Conservation (phyloP, 1,140 invertebrate genomes). For the Micrasema minimum region DNA sequence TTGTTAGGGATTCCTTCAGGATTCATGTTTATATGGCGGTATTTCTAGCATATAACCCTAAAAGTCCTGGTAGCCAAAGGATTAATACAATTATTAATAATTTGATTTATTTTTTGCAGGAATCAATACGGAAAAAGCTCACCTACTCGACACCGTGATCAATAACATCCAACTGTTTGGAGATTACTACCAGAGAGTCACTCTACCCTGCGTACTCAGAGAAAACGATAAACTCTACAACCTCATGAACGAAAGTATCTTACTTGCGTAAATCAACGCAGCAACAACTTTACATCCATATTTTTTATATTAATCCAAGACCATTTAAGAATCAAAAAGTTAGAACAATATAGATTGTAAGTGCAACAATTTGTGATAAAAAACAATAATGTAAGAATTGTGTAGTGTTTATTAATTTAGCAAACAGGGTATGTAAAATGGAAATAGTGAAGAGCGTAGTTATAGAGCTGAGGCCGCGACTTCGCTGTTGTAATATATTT, state of each 20-base stretch:
- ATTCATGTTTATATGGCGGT: too few relatives aligned
- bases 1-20: too few relatives aligned
- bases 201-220: slow-evolving; percentile 76
- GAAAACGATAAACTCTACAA: slow-evolving; percentile 72
- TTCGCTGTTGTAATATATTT: slow-evolving; percentile 69
- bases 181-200: slow-evolving; percentile 87
- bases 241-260: slow-evolving; percentile 54
- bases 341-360: too few relatives aligned
- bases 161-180: slow-evolving; percentile 84
- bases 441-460: slow-evolving; percentile 58
- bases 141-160: slow-evolving; percentile 90
- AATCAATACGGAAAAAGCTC: slow-evolving; percentile 83
- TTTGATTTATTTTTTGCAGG: too few relatives aligned
- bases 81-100: too few relatives aligned
- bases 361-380: too few relatives aligned
- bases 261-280: background rate
- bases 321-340: too few relatives aligned
- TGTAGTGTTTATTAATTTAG: slow-evolving; percentile 29
- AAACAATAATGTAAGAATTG: too few relatives aligned
- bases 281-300: too few relatives aligned
- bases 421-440: slow-evolving; percentile 40
- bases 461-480: slow-evolving; percentile 67
- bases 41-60: too few relatives aligned
- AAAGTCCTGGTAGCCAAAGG: too few relatives aligned
- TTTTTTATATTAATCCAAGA: too few relatives aligned